Evolutionary conservation across 2,888 invertebrate species (phyloP), one percentile per base, ranked within the genome.

Genomic region (Acleris emargana): DNA sequence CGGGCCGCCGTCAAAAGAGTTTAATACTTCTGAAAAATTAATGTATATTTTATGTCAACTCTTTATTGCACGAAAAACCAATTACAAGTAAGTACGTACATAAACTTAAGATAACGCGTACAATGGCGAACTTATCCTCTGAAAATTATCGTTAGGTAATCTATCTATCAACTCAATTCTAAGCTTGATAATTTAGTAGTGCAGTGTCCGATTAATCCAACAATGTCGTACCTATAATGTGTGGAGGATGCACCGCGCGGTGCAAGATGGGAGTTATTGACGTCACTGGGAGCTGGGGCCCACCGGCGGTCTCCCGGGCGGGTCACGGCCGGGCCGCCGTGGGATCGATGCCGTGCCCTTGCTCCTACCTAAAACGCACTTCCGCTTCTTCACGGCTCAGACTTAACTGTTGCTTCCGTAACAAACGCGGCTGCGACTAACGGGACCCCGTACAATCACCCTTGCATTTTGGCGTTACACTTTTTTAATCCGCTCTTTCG

Each of bases 341-440:
- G 75, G 68, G 76, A 86, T 87, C 84, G 86, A 87, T 86, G 73
- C 69, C 71, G 71, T 77, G 85, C 78, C 86, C 86, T 84, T 87
- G 84, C 78, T 77, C 81, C 77, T 70, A 50, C 28, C 28, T 13
- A 38, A 9, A 38, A 54, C 58, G 42, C 51, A 54, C 45, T 61
- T 62, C 68, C 58, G 28, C 13, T n/a, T 47, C 20, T 50, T 47
- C 6, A 42, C 58, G 38, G 47, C 47, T 32, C 45, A 51, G 32
- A 57, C 52, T 57, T 61, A 66, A 66, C 66, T 66, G 66, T 66
- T 66, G 66, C 49, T 49, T 47, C 60, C 60, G 55, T 61, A 66
- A 57, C 61, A 57, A 52, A 52, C 55, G 25, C 51, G 63, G 20
- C 32, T 53, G 63, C 63, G 16, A 49, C 53, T 61, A 66, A 66